These are phyloP conservation scores for Saccostrea echinata DNA, from an alignment of 1,140 invertebrate species.

Conservation along the genomic window DNA sequence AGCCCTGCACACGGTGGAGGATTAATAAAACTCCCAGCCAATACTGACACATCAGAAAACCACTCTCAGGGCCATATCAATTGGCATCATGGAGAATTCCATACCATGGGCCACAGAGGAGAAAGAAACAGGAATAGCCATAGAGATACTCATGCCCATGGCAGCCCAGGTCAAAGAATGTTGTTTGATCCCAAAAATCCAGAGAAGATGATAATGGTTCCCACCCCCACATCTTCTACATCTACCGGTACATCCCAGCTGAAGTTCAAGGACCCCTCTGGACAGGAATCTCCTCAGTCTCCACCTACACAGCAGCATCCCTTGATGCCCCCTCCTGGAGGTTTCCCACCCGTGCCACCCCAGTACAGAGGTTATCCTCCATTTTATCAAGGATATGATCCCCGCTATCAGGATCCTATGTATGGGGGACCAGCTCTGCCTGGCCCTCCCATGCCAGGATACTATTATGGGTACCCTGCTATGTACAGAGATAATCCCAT, in stretches of 20 bases:
- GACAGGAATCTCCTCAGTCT: slow-evolving; percentile 45
- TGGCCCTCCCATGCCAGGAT: slow-evolving; percentile 55
- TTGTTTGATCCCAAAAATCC: slow-evolving; percentile 87
- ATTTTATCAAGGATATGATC: slow-evolving; percentile 43
- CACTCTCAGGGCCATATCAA: background rate
- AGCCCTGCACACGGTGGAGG: slow-evolving; percentile 58
- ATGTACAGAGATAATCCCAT: slow-evolving; percentile 50
- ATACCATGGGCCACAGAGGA: slow-evolving; percentile 22
- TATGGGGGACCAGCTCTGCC: slow-evolving; percentile 44
- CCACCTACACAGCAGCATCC: slow-evolving; percentile 40
- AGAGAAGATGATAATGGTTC: slow-evolving; percentile 84
- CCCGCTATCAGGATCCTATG: slow-evolving; percentile 11
- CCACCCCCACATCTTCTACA: slow-evolving; percentile 70
- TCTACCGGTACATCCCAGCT: slow-evolving; percentile 55
- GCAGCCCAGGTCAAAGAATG: slow-evolving; percentile 58
- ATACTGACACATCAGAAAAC: slow-evolving; percentile 35
- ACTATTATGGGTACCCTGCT: slow-evolving; percentile 50
- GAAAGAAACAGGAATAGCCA: background rate
- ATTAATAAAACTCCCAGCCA: slow-evolving; percentile 63
- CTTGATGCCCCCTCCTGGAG: slow-evolving; percentile 31
- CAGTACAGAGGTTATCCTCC: slow-evolving; percentile 41
- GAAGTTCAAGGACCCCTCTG: slow-evolving; percentile 54
- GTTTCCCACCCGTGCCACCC: slow-evolving; percentile 39
- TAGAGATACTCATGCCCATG: slow-evolving; percentile 25
- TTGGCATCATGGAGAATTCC: background rate